Conservation (phyloP, 37 sponge, comb jelly and placozoan genomes). For the Agelas oroides region DNA sequence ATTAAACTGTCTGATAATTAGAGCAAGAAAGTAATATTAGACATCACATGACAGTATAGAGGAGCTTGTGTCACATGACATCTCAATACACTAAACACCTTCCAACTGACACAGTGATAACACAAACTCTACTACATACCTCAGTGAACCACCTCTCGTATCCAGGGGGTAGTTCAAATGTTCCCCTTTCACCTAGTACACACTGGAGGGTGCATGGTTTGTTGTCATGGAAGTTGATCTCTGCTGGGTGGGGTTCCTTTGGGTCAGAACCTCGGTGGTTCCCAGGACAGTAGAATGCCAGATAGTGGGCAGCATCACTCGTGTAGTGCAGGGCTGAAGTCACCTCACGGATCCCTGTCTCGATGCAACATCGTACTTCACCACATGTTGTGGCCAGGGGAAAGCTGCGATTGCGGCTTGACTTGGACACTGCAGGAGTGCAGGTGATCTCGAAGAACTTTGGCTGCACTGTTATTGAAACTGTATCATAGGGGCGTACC, state of each 20-base stretch:
- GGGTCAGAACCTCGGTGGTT: background rate
- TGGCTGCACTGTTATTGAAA: background rate
- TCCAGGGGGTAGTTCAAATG: too few species aligned
- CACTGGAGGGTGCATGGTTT: background rate
- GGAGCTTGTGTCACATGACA: too few species aligned
- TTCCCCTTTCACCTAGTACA: too few species aligned
- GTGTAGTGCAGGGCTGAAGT: background rate
- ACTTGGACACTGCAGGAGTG: background rate
- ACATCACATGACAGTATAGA: too few species aligned
- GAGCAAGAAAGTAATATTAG: too few species aligned
- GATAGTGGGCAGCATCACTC: background rate
- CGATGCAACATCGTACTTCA: background rate
- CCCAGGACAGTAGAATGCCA: constrained; percentile 1
- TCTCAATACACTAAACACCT: too few species aligned
- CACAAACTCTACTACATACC: too few species aligned
- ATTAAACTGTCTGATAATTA: too few species aligned
- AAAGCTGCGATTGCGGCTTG: background rate
- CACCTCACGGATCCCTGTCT: background rate
- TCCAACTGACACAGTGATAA: too few species aligned
- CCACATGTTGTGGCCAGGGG: background rate
- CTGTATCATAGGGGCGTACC: background rate
- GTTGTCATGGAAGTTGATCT: background rate
- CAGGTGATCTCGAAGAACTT: background rate
- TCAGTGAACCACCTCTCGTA: too few species aligned
- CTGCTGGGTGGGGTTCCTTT: background rate